A percentile compares a stretch with the other conserved stretches of the same genome.
These are phyloP conservation scores for Pogonocichla stellata DNA, from an alignment of 2,113 vertebrate species.

Conservation along the genomic window DNA sequence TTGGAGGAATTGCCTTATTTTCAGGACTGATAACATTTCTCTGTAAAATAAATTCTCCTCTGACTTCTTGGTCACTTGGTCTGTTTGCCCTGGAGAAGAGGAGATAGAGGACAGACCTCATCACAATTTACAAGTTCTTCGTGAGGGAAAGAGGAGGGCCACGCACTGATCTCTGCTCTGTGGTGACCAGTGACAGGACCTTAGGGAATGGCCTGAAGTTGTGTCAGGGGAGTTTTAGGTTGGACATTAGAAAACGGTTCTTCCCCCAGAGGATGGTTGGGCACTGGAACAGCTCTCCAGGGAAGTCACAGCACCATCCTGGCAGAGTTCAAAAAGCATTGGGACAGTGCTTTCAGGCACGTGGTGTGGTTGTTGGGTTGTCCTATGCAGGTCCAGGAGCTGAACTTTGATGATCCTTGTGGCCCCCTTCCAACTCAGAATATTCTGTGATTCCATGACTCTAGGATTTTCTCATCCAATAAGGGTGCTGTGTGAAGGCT, in stretches of 20 bases:
- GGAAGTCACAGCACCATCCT: not conserved
- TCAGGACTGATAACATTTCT: not conserved
- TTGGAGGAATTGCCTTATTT: not conserved
- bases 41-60: not conserved
- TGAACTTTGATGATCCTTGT: not conserved
- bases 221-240: not conserved
- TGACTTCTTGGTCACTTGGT: not conserved
- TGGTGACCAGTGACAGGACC: not conserved
- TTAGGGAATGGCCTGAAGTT: not conserved
- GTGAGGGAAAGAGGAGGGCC: not conserved
- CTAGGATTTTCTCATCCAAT: not conserved
- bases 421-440: not conserved
- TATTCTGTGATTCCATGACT: not conserved
- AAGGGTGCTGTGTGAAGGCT: not conserved
- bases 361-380: not conserved
- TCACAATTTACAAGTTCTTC: not conserved
- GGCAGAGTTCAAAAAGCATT: not conserved
- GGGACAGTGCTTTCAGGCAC: not conserved
- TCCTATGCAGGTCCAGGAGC: not conserved
- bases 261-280: accelerated
- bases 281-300: not conserved
- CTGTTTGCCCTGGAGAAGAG: not conserved
- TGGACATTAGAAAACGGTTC: not conserved
- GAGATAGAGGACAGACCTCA: not conserved
- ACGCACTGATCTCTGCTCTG: not conserved